Percentiles rank a stretch among this genome's conserved stretches.
Conservation (phyloP, 2,888 invertebrate genomes). For the Phyllotreta cruciferae region DNA sequence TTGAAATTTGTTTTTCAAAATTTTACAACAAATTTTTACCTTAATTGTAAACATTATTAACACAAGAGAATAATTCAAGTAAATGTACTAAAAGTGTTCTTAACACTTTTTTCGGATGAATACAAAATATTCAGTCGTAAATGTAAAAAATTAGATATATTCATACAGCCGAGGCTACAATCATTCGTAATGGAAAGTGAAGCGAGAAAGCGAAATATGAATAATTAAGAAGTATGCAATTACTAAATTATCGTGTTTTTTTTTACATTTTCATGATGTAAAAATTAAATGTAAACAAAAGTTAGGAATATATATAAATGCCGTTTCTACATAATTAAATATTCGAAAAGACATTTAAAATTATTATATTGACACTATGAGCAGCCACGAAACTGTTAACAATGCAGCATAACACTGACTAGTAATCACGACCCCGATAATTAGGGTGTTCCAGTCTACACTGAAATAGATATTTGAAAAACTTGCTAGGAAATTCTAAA, state of each 20-base stretch:
- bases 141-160: conserved; percentile 24
- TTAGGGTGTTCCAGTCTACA: conserved; percentile 54
- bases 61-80: conserved; percentile 22
- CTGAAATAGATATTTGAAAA: conserved; percentile 49
- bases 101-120: conserved; percentile 22
- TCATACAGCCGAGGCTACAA: conserved; percentile 25
- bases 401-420: conserved; percentile 57
- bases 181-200: conserved; percentile 6
- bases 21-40: conserved; percentile 28
- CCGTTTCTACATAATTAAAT: not conserved
- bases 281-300: too few species aligned
- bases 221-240: not conserved
- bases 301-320: not conserved
- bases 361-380: conserved; percentile 40
- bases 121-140: conserved; percentile 24
- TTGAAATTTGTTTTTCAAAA: conserved; percentile 33
- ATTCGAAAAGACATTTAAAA: conserved; percentile 23
- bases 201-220: conserved; percentile 20
- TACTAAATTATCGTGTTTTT: not conserved
- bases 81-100: conserved; percentile 19
- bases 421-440: conserved; percentile 53
- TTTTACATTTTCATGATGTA: conserved; percentile 4
- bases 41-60: conserved; percentile 25
- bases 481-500: conserved; percentile 44
- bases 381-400: conserved; percentile 51